Conservation (phyloP, 2,797 vertebrate genomes). For the Pangasius larnaudii region DNA sequence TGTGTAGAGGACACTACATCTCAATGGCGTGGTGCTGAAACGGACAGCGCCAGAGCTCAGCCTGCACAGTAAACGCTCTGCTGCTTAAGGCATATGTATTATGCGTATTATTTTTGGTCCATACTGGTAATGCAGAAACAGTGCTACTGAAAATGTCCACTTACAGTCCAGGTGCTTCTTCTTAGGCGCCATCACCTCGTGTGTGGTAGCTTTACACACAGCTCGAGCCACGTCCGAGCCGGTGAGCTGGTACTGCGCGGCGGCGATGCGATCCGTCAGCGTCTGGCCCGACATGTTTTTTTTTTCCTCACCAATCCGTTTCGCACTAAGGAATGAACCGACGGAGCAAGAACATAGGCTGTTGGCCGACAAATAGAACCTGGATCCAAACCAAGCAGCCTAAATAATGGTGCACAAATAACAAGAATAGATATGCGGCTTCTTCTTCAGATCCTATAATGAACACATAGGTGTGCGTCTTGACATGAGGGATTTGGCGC, state of each 20-base stretch:
- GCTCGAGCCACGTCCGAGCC: constrained; percentile 97
- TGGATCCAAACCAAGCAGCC: not conserved
- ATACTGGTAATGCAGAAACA: not conserved
- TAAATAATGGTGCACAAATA: not conserved
- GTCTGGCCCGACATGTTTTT: constrained; percentile 98
- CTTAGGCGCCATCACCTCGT: constrained; percentile 99
- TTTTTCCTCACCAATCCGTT: constrained; percentile 58
- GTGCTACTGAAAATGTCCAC: constrained; percentile 63
- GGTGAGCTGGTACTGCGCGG: constrained; percentile 98
- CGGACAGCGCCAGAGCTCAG: constrained; percentile 46
- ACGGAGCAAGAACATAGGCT: constrained; percentile 46
- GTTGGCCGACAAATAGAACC: constrained; percentile 37
- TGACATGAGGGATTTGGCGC: constrained; percentile 69
- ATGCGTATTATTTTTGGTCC: not conserved
- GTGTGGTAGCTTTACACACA: constrained; percentile 99
- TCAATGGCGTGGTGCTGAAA: constrained; percentile 52
- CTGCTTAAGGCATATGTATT: not conserved
- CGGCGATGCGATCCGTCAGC: constrained; percentile 98
- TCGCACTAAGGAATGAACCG: constrained; percentile 47
- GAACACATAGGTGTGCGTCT: constrained; percentile 33
- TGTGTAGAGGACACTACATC: constrained; percentile 9
- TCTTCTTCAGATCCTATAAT: not conserved
- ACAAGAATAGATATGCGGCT: not conserved
- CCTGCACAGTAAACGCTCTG: not conserved
- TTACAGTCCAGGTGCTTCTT: constrained; percentile 99